A percentile compares a stretch with the other conserved stretches of the same genome.
These are phyloP conservation scores for Aurelia sp. DNA, from an alignment of 30 jellyfish, hydroid and myxozoan genomes.

Conservation along the genomic window DNA sequence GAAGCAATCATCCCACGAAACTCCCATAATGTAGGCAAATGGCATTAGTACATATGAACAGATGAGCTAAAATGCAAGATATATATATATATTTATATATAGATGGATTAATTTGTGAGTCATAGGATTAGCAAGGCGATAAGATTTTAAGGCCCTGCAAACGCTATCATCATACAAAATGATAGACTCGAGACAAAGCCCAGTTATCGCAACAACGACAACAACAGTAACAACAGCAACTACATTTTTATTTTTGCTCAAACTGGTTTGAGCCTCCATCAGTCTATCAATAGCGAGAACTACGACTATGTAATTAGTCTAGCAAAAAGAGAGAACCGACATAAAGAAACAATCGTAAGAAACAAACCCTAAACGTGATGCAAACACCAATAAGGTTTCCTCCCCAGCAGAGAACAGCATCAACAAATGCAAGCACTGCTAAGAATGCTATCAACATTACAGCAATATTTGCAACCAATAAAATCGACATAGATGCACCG, in stretches of 20 bases:
- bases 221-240: too few species aligned
- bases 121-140: too few species aligned
- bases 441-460: conserved; percentile 92
- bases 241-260: too few species aligned
- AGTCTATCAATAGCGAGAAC: too few species aligned
- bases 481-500: conserved; percentile 94
- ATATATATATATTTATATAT: background rate
- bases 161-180: too few species aligned
- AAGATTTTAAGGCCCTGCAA: too few species aligned
- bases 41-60: conserved; percentile 97
- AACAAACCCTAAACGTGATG: conserved; percentile 81
- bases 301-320: too few species aligned
- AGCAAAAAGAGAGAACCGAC: too few species aligned
- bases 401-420: conserved; percentile 77
- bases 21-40: conserved; percentile 93
- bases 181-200: too few species aligned
- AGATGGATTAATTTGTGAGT: background rate
- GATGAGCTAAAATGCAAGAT: conserved; percentile 57
- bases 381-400: conserved; percentile 76
- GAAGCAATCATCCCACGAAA: conserved; percentile 87
- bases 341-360: too few species aligned
- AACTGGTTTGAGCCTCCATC: too few species aligned
- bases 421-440: conserved; percentile 75
- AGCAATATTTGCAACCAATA: conserved; percentile 91
- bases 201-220: too few species aligned